Base-by-base conservation (phyloP, 2,797 vertebrate species). In the Austrolebias charrua region DNA sequence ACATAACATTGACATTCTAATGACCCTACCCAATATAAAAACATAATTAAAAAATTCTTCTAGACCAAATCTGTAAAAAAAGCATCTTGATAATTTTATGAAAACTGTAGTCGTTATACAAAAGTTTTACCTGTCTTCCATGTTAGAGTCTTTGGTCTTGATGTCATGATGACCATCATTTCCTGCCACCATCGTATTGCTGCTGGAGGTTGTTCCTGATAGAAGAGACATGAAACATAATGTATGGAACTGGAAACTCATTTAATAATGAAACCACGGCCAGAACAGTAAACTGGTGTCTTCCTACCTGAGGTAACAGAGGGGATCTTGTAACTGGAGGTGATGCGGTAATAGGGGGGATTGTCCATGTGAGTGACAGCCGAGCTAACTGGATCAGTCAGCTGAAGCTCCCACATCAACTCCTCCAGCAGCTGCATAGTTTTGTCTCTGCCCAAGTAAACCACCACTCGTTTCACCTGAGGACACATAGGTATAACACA, bases 341-440 rank as follows among this genome's bases (percentile, higher is more conserved):
- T 95, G 91, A 99, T 95, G 73, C 97, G 97, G 79, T 99, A 99
- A 78, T 97, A 99, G 0, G 98, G 98, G 19, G 98, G 96, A 82
- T 98, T 99, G 83, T 99, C 98, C 97, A 98, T 98, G 88, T 99
- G 98, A 19, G 94, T 95, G 80, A 99, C 94, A 6, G 95, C 96
- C 6, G 97, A 98, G 84, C 94, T 95, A 55, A 99, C 96, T 0
- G 97, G 92, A 55, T 99, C 98, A 0, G 94, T 99, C 71, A 97
- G 90, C 82, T 99, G 96, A 6, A 99, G 94, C 76, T 99, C 97
- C 71, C 92, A 93, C 91, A 99, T 95, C 80, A 99, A 89, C 85
- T 98, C 97, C 86, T 99, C 98, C 55, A 99, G 83, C 54, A 99
- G 90, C 90, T 99, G 98, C 96, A 99, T 95, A 60, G 98, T 99